Conservation (phyloP, 2,797 vertebrate genomes). For the Vipera latastei region DNA sequence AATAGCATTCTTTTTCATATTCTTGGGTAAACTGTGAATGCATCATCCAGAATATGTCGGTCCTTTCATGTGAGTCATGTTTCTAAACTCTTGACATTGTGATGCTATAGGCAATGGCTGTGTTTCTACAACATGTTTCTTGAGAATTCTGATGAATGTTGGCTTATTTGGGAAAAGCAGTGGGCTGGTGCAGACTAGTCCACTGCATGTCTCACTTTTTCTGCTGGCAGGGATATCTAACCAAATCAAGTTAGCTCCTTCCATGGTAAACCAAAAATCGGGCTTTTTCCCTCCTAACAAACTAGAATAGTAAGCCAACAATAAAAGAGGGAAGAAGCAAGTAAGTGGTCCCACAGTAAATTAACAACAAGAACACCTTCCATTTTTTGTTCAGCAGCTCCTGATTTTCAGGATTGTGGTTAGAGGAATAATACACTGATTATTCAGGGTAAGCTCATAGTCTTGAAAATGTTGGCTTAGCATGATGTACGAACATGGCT, state of each 20-base stretch:
- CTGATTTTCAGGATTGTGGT: background rate
- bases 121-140: background rate
- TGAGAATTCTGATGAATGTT: background rate
- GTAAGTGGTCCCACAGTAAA: background rate
- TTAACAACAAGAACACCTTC: background rate
- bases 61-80: slow-evolving; percentile 1
- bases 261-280: background rate
- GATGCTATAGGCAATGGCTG: slow-evolving; percentile 9
- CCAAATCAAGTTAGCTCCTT: background rate
- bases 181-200: background rate
- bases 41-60: background rate
- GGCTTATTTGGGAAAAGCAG: background rate
- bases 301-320: background rate
- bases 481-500: background rate
- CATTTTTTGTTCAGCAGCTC: background rate
- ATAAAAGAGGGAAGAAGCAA: background rate
- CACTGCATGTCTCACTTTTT: background rate
- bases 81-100: background rate
- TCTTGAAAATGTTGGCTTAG: background rate
- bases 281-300: background rate
- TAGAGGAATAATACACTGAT: background rate
- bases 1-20: slow-evolving; percentile 41
- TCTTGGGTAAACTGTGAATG: slow-evolving; percentile 30
- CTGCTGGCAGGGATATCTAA: background rate
- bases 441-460: background rate